phyloP scores from a whole-genome alignment of 2,888 invertebrate species.

The Lapara coniferarum region DNA sequence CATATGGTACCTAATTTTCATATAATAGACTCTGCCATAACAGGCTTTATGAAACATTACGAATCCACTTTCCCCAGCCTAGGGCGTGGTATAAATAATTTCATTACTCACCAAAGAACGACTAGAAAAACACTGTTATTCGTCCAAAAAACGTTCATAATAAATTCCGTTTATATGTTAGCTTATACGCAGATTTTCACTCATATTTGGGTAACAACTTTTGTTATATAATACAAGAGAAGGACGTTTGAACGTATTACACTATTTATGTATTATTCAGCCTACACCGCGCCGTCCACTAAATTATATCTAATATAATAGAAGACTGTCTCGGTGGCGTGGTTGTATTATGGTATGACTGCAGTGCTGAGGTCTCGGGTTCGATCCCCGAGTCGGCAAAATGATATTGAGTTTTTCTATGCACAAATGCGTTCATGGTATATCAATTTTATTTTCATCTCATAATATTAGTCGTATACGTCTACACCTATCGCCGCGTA shows the following conservation, averaged over 20 bases:
- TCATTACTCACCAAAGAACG: not conserved
- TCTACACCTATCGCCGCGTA: too few relatives aligned
- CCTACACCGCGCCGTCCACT: too few relatives aligned
- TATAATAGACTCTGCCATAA: not conserved
- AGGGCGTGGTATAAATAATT: not conserved
- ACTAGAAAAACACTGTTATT: not conserved
- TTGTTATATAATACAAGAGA: not conserved
- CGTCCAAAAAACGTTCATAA: not conserved
- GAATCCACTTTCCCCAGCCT: not conserved
- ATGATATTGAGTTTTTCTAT: too few relatives aligned
- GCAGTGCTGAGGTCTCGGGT: too few relatives aligned
- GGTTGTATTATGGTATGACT: too few relatives aligned
- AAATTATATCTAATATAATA: too few relatives aligned
- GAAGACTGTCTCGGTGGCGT: too few relatives aligned
- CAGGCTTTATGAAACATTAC: not conserved
- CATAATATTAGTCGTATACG: too few relatives aligned
- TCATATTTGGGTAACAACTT: not conserved
- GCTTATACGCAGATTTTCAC: not conserved
- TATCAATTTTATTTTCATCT: too few relatives aligned
- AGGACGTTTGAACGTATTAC: not conserved
- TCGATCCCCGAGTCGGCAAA: too few relatives aligned
- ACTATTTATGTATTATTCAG: too few relatives aligned
- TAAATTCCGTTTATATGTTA: conserved; percentile 6
- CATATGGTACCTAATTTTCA: not conserved
- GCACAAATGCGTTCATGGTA: too few relatives aligned